These are phyloP conservation scores for Antennarius maculatus DNA, from an alignment of 2,797 vertebrate genomes.

Conservation along the genomic window DNA sequence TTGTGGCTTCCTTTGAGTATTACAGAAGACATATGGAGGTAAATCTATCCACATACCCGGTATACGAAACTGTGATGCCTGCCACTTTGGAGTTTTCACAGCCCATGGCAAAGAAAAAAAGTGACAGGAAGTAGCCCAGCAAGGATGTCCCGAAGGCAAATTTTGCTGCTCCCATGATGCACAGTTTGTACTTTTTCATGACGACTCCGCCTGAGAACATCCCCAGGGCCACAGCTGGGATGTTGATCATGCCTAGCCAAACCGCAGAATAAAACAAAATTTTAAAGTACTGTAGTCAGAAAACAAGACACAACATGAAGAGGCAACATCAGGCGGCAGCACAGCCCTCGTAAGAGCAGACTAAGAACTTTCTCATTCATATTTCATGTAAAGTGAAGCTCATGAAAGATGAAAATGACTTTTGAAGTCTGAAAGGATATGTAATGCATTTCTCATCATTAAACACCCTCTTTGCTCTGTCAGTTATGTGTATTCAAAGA, in stretches of 20 bases:
- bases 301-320: conserved; percentile 7
- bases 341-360: conserved; percentile 24
- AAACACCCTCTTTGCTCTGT: neutral
- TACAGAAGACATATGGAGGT: neutral
- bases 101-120: conserved; percentile 88
- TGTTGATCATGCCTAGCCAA: conserved; percentile 89
- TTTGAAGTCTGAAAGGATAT: conserved; percentile 38
- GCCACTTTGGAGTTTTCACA: conserved; percentile 91
- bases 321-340: conserved; percentile 18
- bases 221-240: conserved; percentile 93
- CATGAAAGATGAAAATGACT: conserved; percentile 42
- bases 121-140: conserved; percentile 89
- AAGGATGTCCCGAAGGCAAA: conserved; percentile 88
- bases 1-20: conserved; percentile 1
- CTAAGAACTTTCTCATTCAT: conserved; percentile 30
- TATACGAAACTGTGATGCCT: conserved; percentile 87
- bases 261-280: conserved; percentile 35
- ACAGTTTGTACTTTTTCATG: conserved; percentile 90
- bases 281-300: conserved; percentile 15
- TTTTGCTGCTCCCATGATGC: conserved; percentile 87
- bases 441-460: conserved; percentile 20
- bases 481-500: neutral
- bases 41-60: conserved; percentile 77
- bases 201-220: conserved; percentile 92
- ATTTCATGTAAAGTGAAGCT: conserved; percentile 51